These are phyloP conservation scores for Sipha maydis DNA, from an alignment of 2,888 invertebrate species.

Conservation along the genomic window DNA sequence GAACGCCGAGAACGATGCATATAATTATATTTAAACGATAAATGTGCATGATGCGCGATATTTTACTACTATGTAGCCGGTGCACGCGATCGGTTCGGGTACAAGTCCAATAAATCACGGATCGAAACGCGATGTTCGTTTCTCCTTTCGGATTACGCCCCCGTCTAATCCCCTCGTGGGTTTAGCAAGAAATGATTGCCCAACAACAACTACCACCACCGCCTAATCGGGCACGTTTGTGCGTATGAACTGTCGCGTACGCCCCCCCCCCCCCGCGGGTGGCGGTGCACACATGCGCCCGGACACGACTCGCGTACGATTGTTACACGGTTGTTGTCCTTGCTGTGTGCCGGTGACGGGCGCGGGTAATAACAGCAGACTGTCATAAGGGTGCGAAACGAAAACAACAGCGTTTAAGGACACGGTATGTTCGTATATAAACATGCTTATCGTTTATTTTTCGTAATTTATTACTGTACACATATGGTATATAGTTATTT, in stretches of 20 bases:
- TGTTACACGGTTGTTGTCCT: no score
- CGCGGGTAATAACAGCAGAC: not conserved
- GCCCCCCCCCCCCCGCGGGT: not conserved
- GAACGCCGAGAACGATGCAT: no score
- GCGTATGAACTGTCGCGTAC: conserved; percentile 32
- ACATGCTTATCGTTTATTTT: conserved; percentile 25
- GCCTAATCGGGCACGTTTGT: conserved; percentile 5
- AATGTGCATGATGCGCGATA: no score
- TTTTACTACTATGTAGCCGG: no score
- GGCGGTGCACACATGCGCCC: not conserved
- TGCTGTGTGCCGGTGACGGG: no score
- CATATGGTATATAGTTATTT: conserved; percentile 3
- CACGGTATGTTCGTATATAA: not conserved
- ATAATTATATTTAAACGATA: no score
- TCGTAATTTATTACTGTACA: conserved; percentile 43
- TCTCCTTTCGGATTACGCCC: not conserved
- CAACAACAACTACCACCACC: conserved; percentile 10
- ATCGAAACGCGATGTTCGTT: not conserved
- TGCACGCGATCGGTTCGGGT: no score
- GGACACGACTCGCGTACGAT: no score
- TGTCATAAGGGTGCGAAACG: not conserved
- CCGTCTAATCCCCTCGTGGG: conserved; percentile 26
- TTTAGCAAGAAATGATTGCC: not conserved
- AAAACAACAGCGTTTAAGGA: conserved; percentile 37
- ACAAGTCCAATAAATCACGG: no score